Percentiles rank a stretch among this genome's conserved stretches.
phyloP scores from a whole-genome alignment of 2,797 vertebrate species.

The Monodelphis domestica region DNA sequence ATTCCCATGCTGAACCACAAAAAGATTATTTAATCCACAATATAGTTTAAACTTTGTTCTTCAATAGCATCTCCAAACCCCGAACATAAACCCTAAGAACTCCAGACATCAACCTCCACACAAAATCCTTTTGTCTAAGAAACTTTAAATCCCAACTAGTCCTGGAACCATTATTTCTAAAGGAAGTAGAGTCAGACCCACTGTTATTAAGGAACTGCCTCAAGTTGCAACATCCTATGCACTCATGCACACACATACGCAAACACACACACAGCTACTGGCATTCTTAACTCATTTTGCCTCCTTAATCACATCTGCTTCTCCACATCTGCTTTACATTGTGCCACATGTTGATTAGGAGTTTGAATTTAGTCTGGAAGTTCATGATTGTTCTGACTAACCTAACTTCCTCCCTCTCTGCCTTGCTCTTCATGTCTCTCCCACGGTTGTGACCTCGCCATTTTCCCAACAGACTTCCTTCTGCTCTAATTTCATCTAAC shows the following conservation, averaged over 20 bases:
- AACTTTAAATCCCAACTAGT: background rate
- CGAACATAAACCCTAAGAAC: background rate
- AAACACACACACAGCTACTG: background rate
- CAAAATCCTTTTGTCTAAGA: background rate
- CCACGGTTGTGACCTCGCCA: background rate
- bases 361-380: background rate
- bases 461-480: background rate
- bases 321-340: background rate
- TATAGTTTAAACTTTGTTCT: no score
- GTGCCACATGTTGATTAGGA: background rate
- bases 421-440: background rate
- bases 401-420: background rate
- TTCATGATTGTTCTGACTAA: background rate
- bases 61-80: background rate
- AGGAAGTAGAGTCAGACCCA: background rate
- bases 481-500: background rate
- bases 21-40: no score
- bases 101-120: background rate
- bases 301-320: background rate
- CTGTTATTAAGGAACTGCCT: background rate
- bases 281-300: background rate
- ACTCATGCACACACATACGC: background rate
- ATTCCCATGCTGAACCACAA: no score
- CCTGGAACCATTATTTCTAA: background rate
- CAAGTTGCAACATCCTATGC: background rate